phyloP scores from a whole-genome alignment of 2,888 invertebrate species.

The Sesia bembeciformis region DNA sequence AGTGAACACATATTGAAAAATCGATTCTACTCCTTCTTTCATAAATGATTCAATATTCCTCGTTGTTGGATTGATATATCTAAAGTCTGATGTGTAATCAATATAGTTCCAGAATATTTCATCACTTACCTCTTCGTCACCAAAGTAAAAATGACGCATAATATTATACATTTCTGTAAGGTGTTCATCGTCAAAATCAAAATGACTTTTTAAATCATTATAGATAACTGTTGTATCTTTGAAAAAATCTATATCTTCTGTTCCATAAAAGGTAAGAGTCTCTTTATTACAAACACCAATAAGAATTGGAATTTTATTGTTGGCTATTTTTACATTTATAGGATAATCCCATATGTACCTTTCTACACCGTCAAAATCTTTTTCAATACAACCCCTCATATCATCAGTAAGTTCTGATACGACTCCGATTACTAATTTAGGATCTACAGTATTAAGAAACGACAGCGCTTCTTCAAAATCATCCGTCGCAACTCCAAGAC shows the following conservation, averaged over 20 bases:
- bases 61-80: conserved; percentile 25
- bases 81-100: conserved; percentile 27
- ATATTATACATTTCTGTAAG: conserved; percentile 12
- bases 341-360: conserved; percentile 29
- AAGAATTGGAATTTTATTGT: conserved; percentile 28
- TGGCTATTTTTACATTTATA: conserved; percentile 21
- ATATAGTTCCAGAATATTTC: conserved; percentile 21
- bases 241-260: background rate
- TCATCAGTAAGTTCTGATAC: background rate
- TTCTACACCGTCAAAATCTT: conserved; percentile 26
- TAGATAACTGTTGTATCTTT: conserved; percentile 2
- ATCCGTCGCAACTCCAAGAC: conserved; percentile 22
- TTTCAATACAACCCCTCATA: conserved; percentile 36
- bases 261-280: background rate
- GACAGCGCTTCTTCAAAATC: conserved; percentile 22
- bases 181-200: conserved; percentile 12
- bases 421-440: conserved; percentile 22
- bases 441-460: conserved; percentile 18
- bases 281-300: conserved; percentile 9
- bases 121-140: conserved; percentile 12
- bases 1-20: conserved; percentile 5
- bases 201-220: background rate
- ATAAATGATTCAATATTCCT: conserved; percentile 16
- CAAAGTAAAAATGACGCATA: conserved; percentile 18
- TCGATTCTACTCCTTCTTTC: background rate